Base-by-base conservation (phyloP, 2,113 vertebrate genomes). In the Gallinago jamesoni region DNA sequence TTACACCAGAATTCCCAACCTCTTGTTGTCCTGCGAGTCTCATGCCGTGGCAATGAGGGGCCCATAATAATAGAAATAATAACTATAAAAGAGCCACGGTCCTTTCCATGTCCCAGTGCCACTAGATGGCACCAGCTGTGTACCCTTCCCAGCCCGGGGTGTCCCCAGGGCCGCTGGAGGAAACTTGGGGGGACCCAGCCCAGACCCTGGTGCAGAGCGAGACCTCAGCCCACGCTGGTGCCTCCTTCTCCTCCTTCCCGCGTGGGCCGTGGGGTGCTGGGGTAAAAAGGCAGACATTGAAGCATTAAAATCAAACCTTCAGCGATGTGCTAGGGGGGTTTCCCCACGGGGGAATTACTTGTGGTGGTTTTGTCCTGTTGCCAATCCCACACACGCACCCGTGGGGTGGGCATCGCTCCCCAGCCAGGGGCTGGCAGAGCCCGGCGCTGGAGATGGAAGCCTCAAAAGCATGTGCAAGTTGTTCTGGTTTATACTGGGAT, bases 81-180 rank as follows among this genome's bases (percentile, higher is more conserved):
- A 62, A 47, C 27, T 5, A 10, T 5, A 1, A 5, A 48, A 67
- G 31, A 77, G 31, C 22, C 47, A 14, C 5, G 2, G 76, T 12
- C 25, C 30, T 72, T 70, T 56, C 33, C 27, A 1, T 20, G 56
- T 75, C 23, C 16, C 62, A 35, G 14, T 37, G 57, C 96, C 96
- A 94, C 95, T 96, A 97, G 96, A 92, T 96, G 96, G 95, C 96
- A 95, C 53, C 91, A 91, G 57, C 28, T 21, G 56, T 16, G 94
- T 73, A 43, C 52, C 57, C 47, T 92, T 95, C 55, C 27, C 41
- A 22, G 37, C 14, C 12, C 5, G 1, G 9, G 5, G 19, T 45
- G 57, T 45, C 53, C 77, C n/a, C 60, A 10, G 45, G 21, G 64
- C 43, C 20, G 1, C 60, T 4, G 59, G 8, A 25, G 35, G 13